Evolutionary conservation across 2,113 vertebrate genomes (phyloP).

Genomic region (Origma solitaria): DNA sequence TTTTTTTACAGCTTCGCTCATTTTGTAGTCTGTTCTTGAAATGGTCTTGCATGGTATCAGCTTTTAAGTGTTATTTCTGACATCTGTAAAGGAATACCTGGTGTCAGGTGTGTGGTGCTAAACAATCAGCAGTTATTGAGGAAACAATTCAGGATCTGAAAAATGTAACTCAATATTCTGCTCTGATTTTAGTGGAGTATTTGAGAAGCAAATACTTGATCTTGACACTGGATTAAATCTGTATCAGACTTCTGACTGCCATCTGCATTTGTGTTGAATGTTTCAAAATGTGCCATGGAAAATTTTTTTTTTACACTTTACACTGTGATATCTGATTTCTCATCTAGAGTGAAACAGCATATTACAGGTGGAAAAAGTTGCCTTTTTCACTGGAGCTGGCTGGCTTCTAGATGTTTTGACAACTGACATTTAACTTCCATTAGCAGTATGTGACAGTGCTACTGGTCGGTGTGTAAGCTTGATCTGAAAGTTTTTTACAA

Average conservation of each 20-base stretch:
- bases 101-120: neutral
- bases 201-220: neutral
- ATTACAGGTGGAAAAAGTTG: neutral
- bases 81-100: neutral
- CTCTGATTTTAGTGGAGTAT: neutral
- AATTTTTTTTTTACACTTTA: neutral
- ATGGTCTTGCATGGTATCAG: neutral
- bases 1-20: neutral
- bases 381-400: neutral
- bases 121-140: neutral
- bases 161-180: neutral
- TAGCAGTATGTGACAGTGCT: neutral
- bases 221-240: neutral
- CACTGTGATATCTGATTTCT: neutral
- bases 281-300: neutral
- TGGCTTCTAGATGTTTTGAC: neutral
- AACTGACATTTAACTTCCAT: neutral
- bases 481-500: neutral
- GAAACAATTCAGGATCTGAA: neutral
- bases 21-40: neutral
- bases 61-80: neutral
- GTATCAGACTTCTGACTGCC: neutral
- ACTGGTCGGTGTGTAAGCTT: neutral
- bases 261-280: neutral
- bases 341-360: neutral